Conservation (phyloP, 2,113 vertebrate genomes). For the Otus sunia region DNA sequence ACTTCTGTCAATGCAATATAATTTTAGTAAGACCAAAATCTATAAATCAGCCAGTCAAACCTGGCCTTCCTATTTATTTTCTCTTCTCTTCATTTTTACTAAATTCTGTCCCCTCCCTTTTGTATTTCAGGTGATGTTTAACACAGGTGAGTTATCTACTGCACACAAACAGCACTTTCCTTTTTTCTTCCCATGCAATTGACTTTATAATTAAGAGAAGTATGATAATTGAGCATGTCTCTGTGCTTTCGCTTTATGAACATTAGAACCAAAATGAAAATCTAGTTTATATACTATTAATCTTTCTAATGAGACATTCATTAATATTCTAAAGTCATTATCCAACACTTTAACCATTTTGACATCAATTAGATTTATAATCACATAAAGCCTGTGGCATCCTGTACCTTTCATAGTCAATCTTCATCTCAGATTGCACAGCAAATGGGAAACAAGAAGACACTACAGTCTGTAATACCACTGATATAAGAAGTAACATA, state of each 20-base stretch:
- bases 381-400: slow-evolving; percentile 14
- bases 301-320: neutral
- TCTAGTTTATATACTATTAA: neutral
- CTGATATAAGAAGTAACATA: neutral
- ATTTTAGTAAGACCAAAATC: neutral
- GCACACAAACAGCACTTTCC: neutral
- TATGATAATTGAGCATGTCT: neutral
- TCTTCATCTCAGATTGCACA: neutral
- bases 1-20: neutral
- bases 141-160: neutral
- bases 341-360: slow-evolving; percentile 4
- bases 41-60: neutral
- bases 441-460: slow-evolving; percentile 18
- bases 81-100: neutral
- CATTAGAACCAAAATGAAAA: neutral
- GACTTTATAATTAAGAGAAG: neutral
- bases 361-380: slow-evolving; percentile 53
- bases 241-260: neutral
- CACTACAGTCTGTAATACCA: neutral
- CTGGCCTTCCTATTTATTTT: neutral
- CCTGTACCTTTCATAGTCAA: slow-evolving; percentile 23
- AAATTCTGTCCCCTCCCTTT: neutral
- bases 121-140: neutral
- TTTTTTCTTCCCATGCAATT: neutral
- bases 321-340: slow-evolving; percentile 24